These are phyloP conservation scores for Synanthedon formicaeformis DNA, from an alignment of 2,888 invertebrate species.

Conservation along the genomic window DNA sequence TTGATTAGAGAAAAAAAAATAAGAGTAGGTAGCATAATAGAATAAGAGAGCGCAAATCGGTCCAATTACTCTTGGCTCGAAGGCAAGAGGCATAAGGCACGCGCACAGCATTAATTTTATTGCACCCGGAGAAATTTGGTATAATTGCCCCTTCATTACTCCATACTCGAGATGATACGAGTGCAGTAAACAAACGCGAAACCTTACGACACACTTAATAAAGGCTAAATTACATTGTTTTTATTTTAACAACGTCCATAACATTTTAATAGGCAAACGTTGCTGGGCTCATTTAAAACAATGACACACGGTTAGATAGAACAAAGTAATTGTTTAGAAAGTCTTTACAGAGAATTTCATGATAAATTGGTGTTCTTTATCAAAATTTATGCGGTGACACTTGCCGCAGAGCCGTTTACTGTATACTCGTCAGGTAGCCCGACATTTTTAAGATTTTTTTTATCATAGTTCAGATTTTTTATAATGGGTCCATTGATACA, in stretches of 20 bases:
- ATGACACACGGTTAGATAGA: slow-evolving; percentile 12
- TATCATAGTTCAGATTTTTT: too few species aligned
- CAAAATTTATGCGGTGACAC: too few species aligned
- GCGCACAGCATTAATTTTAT: slow-evolving; percentile 49
- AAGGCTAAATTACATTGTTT: too few species aligned
- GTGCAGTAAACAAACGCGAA: background rate
- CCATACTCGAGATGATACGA: background rate
- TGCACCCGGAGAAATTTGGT: slow-evolving; percentile 41
- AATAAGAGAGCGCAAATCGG: slow-evolving; percentile 34
- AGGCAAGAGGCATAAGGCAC: slow-evolving; percentile 24
- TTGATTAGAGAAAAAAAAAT: too few species aligned
- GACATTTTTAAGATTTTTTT: too few species aligned
- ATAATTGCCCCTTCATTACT: slow-evolving; percentile 45
- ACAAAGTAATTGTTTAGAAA: background rate
- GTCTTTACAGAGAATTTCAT: too few species aligned
- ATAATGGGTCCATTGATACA: too few species aligned
- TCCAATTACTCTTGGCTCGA: slow-evolving; percentile 39
- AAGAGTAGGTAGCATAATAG: slow-evolving; percentile 18
- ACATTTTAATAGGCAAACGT: too few species aligned
- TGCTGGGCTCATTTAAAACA: slow-evolving; percentile 22
- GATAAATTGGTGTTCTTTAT: too few species aligned
- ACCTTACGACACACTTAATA: background rate
- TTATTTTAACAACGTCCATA: too few species aligned
- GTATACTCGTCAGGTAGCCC: too few species aligned
- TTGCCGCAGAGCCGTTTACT: slow-evolving; percentile 11